Percentiles rank a stretch among this genome's conserved stretches.
These are phyloP conservation scores for Cyphomyrmex costatus DNA, from an alignment of 1,140 invertebrate species.

Conservation along the genomic window DNA sequence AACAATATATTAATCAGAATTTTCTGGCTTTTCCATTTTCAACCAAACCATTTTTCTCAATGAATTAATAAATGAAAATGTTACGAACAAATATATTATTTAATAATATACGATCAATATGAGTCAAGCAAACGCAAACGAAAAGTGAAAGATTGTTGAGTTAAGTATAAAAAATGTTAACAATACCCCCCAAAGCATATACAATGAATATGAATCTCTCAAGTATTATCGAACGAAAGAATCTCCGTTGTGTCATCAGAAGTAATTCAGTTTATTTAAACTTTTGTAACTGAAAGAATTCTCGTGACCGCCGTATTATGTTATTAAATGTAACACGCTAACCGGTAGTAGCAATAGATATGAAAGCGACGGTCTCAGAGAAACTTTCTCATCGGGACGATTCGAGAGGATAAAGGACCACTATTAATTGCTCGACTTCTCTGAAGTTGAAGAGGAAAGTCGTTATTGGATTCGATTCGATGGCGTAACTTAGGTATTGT, in stretches of 20 bases:
- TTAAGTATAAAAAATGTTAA: neutral
- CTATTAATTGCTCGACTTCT: slow-evolving; percentile 77
- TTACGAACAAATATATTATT: neutral
- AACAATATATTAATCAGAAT: no score
- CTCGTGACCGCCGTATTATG: neutral
- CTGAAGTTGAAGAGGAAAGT: slow-evolving; percentile 69
- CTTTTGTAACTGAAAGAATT: slow-evolving; percentile 41
- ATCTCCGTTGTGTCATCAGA: slow-evolving; percentile 11
- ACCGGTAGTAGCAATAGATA: slow-evolving; percentile 66
- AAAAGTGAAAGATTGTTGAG: neutral
- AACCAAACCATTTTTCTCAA: no score
- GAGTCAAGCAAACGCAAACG: neutral
- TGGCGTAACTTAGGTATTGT: slow-evolving; percentile 66
- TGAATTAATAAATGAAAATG: slow-evolving; percentile 1
- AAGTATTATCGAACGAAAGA: slow-evolving; percentile 27
- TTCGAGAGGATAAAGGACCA: slow-evolving; percentile 70
- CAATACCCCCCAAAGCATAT: slow-evolving; percentile 20
- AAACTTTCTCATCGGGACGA: slow-evolving; percentile 71
- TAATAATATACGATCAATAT: neutral
- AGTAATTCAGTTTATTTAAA: slow-evolving; percentile 29
- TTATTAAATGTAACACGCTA: slow-evolving; percentile 55
- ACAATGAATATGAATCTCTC: slow-evolving; percentile 8
- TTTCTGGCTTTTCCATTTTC: no score
- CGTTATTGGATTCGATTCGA: slow-evolving; percentile 73
- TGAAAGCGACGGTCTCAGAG: slow-evolving; percentile 59